Percentiles rank a stretch among this genome's conserved stretches.
Conservation (phyloP, 2,888 invertebrate genomes). For the Cetonia aurata region DNA sequence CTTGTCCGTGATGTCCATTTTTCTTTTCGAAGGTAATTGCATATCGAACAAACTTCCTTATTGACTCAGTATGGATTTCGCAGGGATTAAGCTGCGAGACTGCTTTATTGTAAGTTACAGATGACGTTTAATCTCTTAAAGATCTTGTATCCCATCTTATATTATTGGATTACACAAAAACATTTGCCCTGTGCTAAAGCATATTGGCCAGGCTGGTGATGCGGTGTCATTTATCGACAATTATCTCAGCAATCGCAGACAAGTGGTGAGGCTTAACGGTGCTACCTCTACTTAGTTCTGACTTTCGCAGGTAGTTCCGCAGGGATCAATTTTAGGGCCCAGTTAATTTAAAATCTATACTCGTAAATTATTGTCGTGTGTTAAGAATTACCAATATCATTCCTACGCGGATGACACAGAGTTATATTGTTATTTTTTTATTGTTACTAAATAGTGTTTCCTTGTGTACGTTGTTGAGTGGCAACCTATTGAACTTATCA, state of each 20-base stretch:
- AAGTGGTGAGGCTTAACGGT: not conserved
- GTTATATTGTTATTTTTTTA: not conserved
- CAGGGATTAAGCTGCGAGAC: not conserved
- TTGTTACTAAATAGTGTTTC: too few relatives aligned
- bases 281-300: too few relatives aligned
- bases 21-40: constrained; percentile 9
- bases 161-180: not conserved
- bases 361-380: not conserved
- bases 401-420: constrained; percentile 15
- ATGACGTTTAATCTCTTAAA: not conserved
- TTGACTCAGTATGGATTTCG: constrained; percentile 10
- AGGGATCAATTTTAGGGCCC: constrained; percentile 3
- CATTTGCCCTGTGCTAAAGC: constrained; percentile 1
- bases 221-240: not conserved
- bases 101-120: constrained; percentile 8
- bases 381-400: too few relatives aligned
- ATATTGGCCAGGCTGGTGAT: not conserved
- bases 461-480: too few relatives aligned
- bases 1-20: constrained; percentile 17
- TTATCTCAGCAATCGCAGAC: not conserved
- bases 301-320: not conserved
- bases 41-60: not conserved
- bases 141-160: too few relatives aligned
- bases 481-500: constrained; percentile 2
- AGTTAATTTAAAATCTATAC: not conserved